Base-by-base conservation (phyloP, 2,113 vertebrate genomes). In the Miniopterus natalensis region DNA sequence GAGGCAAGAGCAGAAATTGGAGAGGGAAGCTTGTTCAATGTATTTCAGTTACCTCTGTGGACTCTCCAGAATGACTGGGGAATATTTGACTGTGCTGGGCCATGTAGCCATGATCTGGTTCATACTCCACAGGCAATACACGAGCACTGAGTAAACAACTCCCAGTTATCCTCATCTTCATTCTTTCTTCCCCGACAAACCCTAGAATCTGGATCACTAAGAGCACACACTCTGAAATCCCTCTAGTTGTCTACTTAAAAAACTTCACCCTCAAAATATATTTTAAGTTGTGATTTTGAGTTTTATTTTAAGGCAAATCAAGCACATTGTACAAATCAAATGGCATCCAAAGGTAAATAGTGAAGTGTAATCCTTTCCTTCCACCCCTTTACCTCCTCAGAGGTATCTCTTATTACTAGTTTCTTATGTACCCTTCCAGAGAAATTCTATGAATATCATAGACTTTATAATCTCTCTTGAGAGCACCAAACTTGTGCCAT, bases 291-390 rank as follows among this genome's bases (percentile, higher is more conserved):
- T 29, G 25, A 66, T 36, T 75, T 80, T 8, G 21, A 65, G n/a
- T 85, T 95, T 88, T 45, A 25, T 80, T n/a, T 91, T 51, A 88
- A 90, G 2, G 17, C 25, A 68, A 87, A 42, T 42, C 3, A 95
- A 78, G 2, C 15, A 86, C 3, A 74, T 59, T 59, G 4, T 29
- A 66, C 8, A 80, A 40, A 4, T 51, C n/a, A 21, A 84, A 90
- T 21, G 31, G 3, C 87, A 88, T 53, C 25, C 49, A 81, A 80
- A 84, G 45, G 3, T 40, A 90, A 85, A 68, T 3, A 51, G 15
- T 78, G 21, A 86, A 92, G 84, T 40, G 2, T 55, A 70, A 77
- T 23, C 3, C 25, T 81, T 66, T 8, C 20, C 4, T 88, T 71
- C 4, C 13, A 71, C 4, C 20, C 40, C 13, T 88, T 95, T 87